These are phyloP conservation scores for Anadara kagoshimensis DNA, from an alignment of 1,140 invertebrate genomes.

Conservation along the genomic window DNA sequence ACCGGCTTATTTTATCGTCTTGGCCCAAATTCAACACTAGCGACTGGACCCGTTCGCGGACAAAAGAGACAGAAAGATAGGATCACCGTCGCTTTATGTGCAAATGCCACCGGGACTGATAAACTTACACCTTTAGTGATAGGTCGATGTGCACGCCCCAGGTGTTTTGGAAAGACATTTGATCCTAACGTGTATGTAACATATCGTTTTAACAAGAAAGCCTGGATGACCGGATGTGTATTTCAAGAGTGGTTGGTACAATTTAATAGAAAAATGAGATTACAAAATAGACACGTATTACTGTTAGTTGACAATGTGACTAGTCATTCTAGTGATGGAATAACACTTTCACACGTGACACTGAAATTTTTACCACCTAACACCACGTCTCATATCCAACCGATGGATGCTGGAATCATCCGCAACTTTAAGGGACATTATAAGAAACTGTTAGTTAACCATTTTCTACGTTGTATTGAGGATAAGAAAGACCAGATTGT, in stretches of 20 bases:
- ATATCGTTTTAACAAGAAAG: slow-evolving; percentile 8
- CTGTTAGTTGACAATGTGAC: slow-evolving; percentile 50
- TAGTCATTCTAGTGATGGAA: slow-evolving; percentile 29
- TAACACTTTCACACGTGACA: slow-evolving; percentile 60
- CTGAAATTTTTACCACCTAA: slow-evolving; percentile 70
- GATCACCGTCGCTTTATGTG: slow-evolving; percentile 7
- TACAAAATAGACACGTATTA: slow-evolving; percentile 23
- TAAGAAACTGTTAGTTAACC: not conserved
- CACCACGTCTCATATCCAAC: slow-evolving; percentile 26
- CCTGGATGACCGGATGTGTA: slow-evolving; percentile 18
- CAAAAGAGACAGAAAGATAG: slow-evolving; percentile 26
- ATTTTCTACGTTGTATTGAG: not conserved
- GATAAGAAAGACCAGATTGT: not conserved
- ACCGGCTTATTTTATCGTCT: slow-evolving; percentile 21
- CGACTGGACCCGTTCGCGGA: not conserved
- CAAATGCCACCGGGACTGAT: slow-evolving; percentile 20
- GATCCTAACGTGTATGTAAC: slow-evolving; percentile 2
- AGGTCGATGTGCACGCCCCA: not conserved
- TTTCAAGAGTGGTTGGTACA: slow-evolving; percentile 12
- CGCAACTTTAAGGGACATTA: slow-evolving; percentile 23
- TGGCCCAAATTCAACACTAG: slow-evolving; percentile 18
- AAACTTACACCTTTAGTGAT: slow-evolving; percentile 22
- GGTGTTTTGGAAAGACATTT: slow-evolving; percentile 28
- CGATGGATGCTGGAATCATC: slow-evolving; percentile 34
- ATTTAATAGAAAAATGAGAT: slow-evolving; percentile 30